Conservation (phyloP, 1,140 invertebrate species). For the Dinothrombium tinctorium region DNA sequence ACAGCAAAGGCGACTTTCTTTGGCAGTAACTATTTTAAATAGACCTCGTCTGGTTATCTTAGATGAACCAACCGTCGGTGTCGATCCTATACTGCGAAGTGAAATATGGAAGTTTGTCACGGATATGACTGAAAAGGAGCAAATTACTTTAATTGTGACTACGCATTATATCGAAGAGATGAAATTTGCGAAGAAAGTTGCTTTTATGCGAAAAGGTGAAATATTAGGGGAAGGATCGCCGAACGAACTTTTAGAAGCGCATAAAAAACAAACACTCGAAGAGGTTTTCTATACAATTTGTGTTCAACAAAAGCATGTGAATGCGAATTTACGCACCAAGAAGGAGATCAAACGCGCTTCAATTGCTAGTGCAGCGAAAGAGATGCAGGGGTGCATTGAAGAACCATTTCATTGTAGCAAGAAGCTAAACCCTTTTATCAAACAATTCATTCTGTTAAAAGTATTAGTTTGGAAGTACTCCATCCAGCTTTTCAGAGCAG, state of each 20-base stretch:
- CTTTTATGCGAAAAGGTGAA: constrained; percentile 22
- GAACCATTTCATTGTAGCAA: too few relatives aligned
- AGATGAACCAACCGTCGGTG: too few relatives aligned
- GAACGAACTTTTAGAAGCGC: constrained; percentile 16
- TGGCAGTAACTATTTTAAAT: constrained; percentile 73
- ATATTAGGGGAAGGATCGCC: constrained; percentile 21
- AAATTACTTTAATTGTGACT: constrained; percentile 22
- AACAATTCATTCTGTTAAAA: too few relatives aligned
- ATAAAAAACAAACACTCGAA: constrained; percentile 28
- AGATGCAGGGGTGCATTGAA: too few relatives aligned
- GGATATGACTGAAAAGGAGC: constrained; percentile 45
- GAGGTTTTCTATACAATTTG: constrained; percentile 74
- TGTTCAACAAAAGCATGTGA: constrained; percentile 23
- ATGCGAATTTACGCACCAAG: too few relatives aligned
- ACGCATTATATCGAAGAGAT: constrained; percentile 25
- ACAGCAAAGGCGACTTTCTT: constrained; percentile 68
- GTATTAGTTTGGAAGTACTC: too few relatives aligned
- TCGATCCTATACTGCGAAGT: too few relatives aligned
- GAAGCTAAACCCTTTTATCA: too few relatives aligned
- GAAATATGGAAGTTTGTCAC: too few relatives aligned
- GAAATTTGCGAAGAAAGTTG: constrained; percentile 19
- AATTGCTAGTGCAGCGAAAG: too few relatives aligned
- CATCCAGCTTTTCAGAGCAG: too few relatives aligned
- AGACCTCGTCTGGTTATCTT: constrained; percentile 38
- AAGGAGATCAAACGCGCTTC: too few relatives aligned